phyloP scores from a whole-genome alignment of 2,888 invertebrate genomes.

The Neoitamus cyanurus region DNA sequence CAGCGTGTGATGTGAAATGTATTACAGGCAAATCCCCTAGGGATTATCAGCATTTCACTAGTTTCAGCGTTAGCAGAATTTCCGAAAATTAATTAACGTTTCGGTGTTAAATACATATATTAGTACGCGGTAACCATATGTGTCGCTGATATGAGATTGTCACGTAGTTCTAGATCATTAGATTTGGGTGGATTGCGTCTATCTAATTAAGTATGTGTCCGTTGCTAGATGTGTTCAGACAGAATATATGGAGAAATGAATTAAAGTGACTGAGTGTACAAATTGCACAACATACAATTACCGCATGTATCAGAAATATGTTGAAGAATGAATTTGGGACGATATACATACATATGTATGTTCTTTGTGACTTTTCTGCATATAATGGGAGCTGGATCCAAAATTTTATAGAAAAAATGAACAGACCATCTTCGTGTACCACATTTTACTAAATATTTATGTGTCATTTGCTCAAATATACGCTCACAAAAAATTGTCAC shows the following conservation, averaged over 20 bases:
- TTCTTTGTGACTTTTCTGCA: too few relatives aligned
- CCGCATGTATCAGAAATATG: too few relatives aligned
- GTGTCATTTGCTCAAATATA: too few relatives aligned
- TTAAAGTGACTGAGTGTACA: neutral
- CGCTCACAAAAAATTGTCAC: too few relatives aligned
- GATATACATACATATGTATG: too few relatives aligned
- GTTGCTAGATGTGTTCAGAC: neutral
- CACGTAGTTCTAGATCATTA: conserved; percentile 9
- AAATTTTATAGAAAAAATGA: too few relatives aligned
- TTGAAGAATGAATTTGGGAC: too few relatives aligned
- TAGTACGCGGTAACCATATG: neutral
- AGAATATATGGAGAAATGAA: neutral
- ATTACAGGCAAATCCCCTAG: conserved; percentile 32
- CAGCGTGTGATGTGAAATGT: conserved; percentile 41
- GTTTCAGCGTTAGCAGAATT: conserved; percentile 36
- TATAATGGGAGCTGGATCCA: too few relatives aligned
- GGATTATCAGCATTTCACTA: conserved; percentile 40
- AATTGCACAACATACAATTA: neutral
- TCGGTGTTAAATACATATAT: conserved; percentile 29
- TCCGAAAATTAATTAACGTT: conserved; percentile 43
- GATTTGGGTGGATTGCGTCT: neutral
- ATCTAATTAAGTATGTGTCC: conserved; percentile 10
- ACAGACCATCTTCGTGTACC: too few relatives aligned
- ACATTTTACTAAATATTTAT: too few relatives aligned
- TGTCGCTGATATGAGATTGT: conserved; percentile 33